Conservation (phyloP, 1,140 invertebrate genomes). For the Apis cerana region DNA sequence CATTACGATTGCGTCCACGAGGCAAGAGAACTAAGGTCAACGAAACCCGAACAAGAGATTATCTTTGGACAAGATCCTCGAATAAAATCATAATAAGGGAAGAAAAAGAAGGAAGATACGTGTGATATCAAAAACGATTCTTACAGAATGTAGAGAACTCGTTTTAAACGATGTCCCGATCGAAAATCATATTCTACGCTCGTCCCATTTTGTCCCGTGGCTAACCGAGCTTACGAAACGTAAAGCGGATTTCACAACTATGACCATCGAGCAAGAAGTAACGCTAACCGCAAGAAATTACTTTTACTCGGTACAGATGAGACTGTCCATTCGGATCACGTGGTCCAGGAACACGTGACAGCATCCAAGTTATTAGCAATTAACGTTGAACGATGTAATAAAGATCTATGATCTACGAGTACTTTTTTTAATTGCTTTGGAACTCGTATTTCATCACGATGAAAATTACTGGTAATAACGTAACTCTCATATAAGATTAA, state of each 20-base stretch:
- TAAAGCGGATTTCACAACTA: slow-evolving; percentile 27
- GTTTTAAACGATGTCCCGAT: background rate
- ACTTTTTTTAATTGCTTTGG: background rate
- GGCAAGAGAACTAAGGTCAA: background rate
- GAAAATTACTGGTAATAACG: background rate
- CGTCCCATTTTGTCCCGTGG: slow-evolving; percentile 19
- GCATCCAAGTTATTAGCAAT: background rate
- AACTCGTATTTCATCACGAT: background rate
- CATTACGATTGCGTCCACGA: background rate
- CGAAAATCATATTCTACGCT: slow-evolving; percentile 33
- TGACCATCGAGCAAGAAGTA: slow-evolving; percentile 13
- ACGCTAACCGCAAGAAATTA: slow-evolving; percentile 21
- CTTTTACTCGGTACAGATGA: slow-evolving; percentile 25
- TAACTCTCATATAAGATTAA: too few relatives aligned
- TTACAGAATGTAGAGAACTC: background rate
- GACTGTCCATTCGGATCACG: background rate
- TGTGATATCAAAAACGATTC: too few relatives aligned
- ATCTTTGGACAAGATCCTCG: background rate
- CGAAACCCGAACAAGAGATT: background rate
- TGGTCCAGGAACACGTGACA: slow-evolving; percentile 19
- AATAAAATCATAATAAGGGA: background rate
- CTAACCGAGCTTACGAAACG: slow-evolving; percentile 33
- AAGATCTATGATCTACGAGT: background rate
- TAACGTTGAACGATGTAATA: background rate
- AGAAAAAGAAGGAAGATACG: background rate